Evolutionary conservation across 2,113 vertebrate species (phyloP).

Genomic region (Megaceryle torquata): DNA sequence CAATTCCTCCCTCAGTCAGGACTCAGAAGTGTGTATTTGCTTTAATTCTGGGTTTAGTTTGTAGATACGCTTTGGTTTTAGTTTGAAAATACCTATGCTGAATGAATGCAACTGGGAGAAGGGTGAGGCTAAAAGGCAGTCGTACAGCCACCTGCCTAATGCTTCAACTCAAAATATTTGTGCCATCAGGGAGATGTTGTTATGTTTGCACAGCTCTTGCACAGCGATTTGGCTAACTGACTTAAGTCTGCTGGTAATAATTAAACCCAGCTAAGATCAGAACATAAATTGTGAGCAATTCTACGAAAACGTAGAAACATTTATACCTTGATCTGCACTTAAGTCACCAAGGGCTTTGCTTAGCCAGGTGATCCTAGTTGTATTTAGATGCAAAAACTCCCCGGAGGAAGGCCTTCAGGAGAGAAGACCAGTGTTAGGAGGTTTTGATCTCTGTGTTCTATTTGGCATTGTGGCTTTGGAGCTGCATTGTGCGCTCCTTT

Average conservation of each 20-base stretch:
- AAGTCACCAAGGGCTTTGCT: background rate
- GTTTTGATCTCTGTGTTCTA: background rate
- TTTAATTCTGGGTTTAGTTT: background rate
- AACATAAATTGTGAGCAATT: background rate
- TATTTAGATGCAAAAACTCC: background rate
- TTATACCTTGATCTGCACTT: background rate
- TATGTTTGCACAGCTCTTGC: background rate
- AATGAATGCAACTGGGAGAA: background rate
- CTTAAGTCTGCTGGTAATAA: background rate
- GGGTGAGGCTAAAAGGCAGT: background rate
- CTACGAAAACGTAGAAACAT: background rate
- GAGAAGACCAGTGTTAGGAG: background rate
- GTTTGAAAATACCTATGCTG: background rate
- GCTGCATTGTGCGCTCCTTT: background rate
- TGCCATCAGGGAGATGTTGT: background rate
- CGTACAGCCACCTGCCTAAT: accelerated
- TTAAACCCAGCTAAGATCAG: background rate
- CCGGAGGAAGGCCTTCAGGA: background rate
- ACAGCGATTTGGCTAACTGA: background rate
- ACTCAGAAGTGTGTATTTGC: background rate
- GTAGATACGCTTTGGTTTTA: background rate
- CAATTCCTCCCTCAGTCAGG: background rate
- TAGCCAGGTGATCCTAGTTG: background rate
- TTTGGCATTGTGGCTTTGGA: background rate
- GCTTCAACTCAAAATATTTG: background rate